Conservation (phyloP, 1,140 invertebrate genomes). For the Scaptodrosophila lebanonensis region DNA sequence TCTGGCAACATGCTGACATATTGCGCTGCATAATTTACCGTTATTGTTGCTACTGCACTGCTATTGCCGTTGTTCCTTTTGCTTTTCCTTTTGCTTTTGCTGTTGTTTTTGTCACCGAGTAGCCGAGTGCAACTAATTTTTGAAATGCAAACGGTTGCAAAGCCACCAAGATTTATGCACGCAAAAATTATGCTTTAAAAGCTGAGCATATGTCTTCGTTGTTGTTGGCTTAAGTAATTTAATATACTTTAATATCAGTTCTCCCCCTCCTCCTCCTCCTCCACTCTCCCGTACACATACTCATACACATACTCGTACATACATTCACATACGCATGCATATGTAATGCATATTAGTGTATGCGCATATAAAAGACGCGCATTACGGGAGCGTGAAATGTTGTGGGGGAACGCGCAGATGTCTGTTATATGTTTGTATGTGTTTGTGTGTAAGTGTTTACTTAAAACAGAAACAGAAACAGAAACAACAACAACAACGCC, state of each 20-base stretch:
- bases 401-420: constrained; percentile 8
- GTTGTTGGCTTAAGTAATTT: constrained; percentile 61
- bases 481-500: constrained; percentile 9
- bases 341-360: constrained; percentile 47
- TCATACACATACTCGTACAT: constrained; percentile 15
- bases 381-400: constrained; percentile 44
- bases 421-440: no score
- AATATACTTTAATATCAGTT: constrained; percentile 64
- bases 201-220: constrained; percentile 52
- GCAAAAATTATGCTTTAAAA: constrained; percentile 73
- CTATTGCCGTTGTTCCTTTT: constrained; percentile 5
- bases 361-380: constrained; percentile 71
- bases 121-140: constrained; percentile 70
- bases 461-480: constrained; percentile 2
- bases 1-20: constrained; percentile 63
- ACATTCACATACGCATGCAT: constrained; percentile 50
- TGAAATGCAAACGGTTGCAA: constrained; percentile 54
- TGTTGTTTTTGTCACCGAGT: constrained; percentile 2
- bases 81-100: not conserved
- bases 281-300: constrained; percentile 2
- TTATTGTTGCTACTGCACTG: constrained; percentile 37
- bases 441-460: no score
- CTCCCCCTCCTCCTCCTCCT: constrained; percentile 2
- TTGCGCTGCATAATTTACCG: constrained; percentile 69
- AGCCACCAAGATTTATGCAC: constrained; percentile 67